Percentiles rank a stretch among this genome's conserved stretches.
Conservation (phyloP, 35 echinoderm and acorn worm species). For the Eucidaris tribuloides region DNA sequence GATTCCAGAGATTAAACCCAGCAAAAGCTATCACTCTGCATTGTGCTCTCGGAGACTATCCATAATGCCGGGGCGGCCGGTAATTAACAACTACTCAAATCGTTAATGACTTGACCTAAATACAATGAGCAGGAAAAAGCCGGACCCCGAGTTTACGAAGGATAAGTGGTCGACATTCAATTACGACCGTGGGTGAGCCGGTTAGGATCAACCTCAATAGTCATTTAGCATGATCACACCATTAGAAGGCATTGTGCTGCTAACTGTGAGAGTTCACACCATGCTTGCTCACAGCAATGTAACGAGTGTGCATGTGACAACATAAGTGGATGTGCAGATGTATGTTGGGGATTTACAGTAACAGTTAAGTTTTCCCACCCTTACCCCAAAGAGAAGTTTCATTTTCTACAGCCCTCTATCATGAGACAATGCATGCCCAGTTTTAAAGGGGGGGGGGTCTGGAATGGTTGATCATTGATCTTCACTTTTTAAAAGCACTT, state of each 20-base stretch:
- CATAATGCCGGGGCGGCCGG: background rate
- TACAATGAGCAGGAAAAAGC: background rate
- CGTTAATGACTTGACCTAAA: conserved; percentile 32
- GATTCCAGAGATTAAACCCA: background rate
- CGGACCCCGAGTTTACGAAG: background rate
- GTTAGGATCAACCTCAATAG: background rate
- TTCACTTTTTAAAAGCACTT: too few species aligned
- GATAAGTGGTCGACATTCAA: background rate
- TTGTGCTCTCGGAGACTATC: background rate
- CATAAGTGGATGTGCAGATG: too few species aligned
- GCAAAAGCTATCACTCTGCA: background rate
- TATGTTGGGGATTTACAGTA: too few species aligned
- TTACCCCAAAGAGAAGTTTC: too few species aligned
- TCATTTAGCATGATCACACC: background rate
- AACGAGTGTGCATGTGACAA: background rate
- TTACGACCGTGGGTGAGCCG: background rate
- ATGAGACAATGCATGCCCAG: too few species aligned
- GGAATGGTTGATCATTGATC: too few species aligned
- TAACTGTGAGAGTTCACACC: background rate
- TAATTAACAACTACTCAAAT: conserved; percentile 37
- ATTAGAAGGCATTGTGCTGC: background rate
- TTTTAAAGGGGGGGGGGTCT: too few species aligned
- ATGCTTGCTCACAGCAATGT: background rate
- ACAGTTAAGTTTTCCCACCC: too few species aligned
- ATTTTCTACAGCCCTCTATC: too few species aligned